Percentiles rank a stretch among this genome's conserved stretches.
Evolutionary conservation across 30 jellyfish, hydroid and myxozoan species (phyloP).

Genomic region (Sanderia malayensis): DNA sequence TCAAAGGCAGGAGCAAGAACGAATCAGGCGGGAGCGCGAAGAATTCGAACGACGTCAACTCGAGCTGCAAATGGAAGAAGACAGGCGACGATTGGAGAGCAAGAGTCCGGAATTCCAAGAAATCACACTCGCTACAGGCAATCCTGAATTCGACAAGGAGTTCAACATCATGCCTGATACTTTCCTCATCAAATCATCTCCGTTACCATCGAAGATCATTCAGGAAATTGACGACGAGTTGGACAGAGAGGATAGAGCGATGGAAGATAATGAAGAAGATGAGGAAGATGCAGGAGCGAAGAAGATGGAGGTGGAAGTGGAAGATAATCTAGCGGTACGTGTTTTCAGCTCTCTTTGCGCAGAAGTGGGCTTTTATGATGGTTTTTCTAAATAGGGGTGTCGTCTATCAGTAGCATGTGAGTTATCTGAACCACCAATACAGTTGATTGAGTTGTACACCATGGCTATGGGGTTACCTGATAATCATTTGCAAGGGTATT

Average conservation of each 20-base stretch:
- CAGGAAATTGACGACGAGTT: slow-evolving; percentile 45
- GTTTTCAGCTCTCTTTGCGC: no score
- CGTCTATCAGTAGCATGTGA: no score
- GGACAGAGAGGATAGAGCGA: no score
- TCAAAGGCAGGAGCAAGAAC: slow-evolving; percentile 34
- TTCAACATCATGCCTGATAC: slow-evolving; percentile 39
- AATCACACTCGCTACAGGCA: slow-evolving; percentile 40
- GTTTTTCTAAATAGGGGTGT: no score
- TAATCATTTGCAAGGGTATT: no score
- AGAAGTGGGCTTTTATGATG: no score
- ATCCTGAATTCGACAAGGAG: slow-evolving; percentile 50
- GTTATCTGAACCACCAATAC: no score
- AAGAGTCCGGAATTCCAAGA: slow-evolving; percentile 43
- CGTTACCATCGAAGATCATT: slow-evolving; percentile 45
- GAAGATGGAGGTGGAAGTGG: no score
- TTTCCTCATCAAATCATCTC: slow-evolving; percentile 48
- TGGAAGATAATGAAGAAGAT: slow-evolving; percentile 4
- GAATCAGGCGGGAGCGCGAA: slow-evolving; percentile 7
- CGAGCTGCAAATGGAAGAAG: slow-evolving; percentile 22
- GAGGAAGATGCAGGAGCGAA: slow-evolving; percentile 32
- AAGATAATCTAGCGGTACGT: slow-evolving; percentile 6
- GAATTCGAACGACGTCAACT: slow-evolving; percentile 27
- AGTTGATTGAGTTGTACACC: no score
- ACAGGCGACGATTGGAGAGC: slow-evolving; percentile 2
- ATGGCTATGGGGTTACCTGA: no score